phyloP scores from a whole-genome alignment of 2,113 vertebrate species.

The Rana temporaria region DNA sequence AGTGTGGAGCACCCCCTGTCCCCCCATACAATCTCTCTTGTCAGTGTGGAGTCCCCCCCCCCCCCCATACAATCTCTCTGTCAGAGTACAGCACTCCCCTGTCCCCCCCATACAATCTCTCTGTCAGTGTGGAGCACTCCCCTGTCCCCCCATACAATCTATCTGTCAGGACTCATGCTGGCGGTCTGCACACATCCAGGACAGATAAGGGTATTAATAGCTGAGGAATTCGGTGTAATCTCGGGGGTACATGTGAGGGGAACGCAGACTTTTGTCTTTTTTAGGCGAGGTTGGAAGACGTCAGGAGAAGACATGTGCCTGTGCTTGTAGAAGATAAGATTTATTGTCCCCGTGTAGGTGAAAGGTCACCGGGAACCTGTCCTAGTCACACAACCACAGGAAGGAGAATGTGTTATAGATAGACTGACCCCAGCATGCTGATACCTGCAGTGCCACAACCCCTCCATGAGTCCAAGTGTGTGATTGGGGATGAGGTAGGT shows the following conservation, averaged over 20 bases:
- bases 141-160: too few species aligned
- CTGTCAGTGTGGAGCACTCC: background rate
- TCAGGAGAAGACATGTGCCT: background rate
- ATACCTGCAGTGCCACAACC: too few species aligned
- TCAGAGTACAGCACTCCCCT: too few species aligned
- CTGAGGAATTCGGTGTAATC: constrained; percentile 9
- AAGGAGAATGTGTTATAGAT: background rate
- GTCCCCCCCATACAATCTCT: too few species aligned
- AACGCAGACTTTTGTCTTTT: background rate
- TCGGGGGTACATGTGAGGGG: background rate
- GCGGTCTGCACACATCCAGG: background rate
- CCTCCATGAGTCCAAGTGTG: too few species aligned
- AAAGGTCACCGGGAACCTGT: too few species aligned
- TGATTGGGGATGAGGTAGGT: too few species aligned
- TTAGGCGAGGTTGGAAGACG: background rate
- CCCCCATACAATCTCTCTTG: too few species aligned
- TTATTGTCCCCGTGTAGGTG: background rate
- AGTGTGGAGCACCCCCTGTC: too few species aligned
- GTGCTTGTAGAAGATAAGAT: background rate
- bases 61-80: too few species aligned
- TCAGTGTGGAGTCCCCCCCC: too few species aligned
- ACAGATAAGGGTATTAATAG: constrained; percentile 43
- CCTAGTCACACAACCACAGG: background rate
- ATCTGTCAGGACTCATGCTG: background rate
- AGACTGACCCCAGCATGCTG: background rate